Base-by-base conservation (phyloP, 2,888 invertebrate species). In the Blera fallax region DNA sequence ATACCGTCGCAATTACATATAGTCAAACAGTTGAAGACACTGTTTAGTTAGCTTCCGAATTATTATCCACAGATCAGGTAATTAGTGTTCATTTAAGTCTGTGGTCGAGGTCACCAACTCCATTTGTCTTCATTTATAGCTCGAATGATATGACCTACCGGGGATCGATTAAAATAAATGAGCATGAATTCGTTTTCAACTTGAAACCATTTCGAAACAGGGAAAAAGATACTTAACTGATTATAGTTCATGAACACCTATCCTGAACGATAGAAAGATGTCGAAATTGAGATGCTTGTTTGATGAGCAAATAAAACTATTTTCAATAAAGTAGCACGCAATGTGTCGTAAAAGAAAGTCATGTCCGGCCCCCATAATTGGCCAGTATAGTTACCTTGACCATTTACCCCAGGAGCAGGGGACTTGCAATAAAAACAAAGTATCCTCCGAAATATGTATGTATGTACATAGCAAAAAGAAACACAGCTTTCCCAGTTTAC, bases 301-400 rank as follows among this genome's bases (percentile, higher is more conserved):
- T 69, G 52, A 78, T 34, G 45, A 54, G 52, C 18, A 58, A 58
- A 50, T 82, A 52, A 60, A 83, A 83, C 72, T 77, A 83, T 78
- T 67, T 83, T 78, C 78, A 83, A 83, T 83, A 78, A 72, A 72
- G 37, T 62, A 60, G 45, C 72, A 78, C 72, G 77, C 72, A 77
- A 83, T 78, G 52, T 65, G 58, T 77, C 72, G 58, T 82, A 72
- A 82, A 82, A 82, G 48, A 27, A 52, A 76, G 76, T 70, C 81
- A 81, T 81, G 76, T 64, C 37, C 40, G 48, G 45, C 40, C 54
- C 37, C 48, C 70, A 64, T 64, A 81, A 76, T 70, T 69, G 60
- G 45, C 43, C 32, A 62, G 58, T 32, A n/a, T n/a, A 34, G 56
- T 50, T 50, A 82, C 50, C 43, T 72, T 77, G 40, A 37, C 34